Percentiles rank a stretch among this genome's conserved stretches.
Conservation (phyloP, 2,113 vertebrate species). For the Mustela nigripes region DNA sequence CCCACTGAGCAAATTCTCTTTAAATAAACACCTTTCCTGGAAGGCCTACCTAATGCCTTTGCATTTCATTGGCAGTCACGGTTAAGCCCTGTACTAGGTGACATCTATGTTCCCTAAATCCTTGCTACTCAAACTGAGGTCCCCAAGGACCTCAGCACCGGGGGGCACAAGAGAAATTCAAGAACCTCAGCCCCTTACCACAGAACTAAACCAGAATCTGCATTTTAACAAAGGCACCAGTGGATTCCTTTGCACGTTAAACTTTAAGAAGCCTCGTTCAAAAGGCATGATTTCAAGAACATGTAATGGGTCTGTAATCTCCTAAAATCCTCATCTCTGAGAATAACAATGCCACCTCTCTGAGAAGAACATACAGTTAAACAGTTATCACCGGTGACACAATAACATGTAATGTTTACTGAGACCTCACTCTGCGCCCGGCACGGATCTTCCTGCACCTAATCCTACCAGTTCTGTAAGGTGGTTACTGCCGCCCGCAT, state of each 20-base stretch:
- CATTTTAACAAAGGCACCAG: neutral
- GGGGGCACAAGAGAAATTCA: neutral
- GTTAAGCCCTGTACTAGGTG: neutral
- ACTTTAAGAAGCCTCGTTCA: neutral
- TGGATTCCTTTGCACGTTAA: rapidly evolving
- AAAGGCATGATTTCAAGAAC: neutral
- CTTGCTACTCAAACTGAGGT: neutral
- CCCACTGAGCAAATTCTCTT: neutral
- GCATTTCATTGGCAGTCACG: neutral
- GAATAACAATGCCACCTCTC: neutral
- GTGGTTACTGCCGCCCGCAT: neutral
- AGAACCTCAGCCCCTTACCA: neutral
- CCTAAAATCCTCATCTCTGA: neutral
- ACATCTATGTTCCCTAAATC: neutral
- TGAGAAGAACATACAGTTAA: neutral
- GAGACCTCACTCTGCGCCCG: too few species aligned
- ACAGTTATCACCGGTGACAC: neutral
- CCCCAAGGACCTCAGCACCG: neutral
- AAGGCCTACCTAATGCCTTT: neutral
- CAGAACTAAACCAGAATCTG: neutral
- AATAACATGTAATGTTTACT: neutral
- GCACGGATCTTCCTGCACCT: neutral
- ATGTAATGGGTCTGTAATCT: rapidly evolving
- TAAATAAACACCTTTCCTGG: constrained; percentile 9
- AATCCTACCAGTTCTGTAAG: too few species aligned